Evolutionary conservation across 2,113 vertebrate species (phyloP), one percentile per base, ranked within the genome.

Genomic region (Leucopsar rothschildi): DNA sequence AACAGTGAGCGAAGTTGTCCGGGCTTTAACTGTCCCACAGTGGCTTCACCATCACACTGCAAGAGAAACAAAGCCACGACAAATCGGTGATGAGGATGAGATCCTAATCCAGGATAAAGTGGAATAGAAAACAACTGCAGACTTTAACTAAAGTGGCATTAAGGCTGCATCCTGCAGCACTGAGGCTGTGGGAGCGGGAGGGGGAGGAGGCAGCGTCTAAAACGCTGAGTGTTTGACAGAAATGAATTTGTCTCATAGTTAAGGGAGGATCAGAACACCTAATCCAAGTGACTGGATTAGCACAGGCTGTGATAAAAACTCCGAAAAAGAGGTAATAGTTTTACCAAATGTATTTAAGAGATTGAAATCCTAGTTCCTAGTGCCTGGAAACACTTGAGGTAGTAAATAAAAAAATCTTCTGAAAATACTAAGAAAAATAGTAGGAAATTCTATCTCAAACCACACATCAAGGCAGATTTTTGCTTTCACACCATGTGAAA

Each of bases 221-320:
- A 95, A 86, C 31, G 39, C 68, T 63, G 72, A 19, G 82, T 84
- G 92, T 84, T 86, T 49, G 91, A 66, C 91, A 96, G 86, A 93
- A 97, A 95, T 95, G 2, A 94, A 75, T 91, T 92, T 78, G 53
- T 57, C 83, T 86, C 17, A 45, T 7, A 71, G 72, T 87, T 72
- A 68, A 64, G 44, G n/a, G 72, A 91, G 72, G 65, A 84, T 91
- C 72, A 93, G 72, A 86, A 71, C 44, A 82, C 40, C 86, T 92
- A 93, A 96, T 90, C 82, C 88, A 92, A 70, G 76, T 21, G 71
- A 66, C 42, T 37, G 39, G 88, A 93, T 95, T 91, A 89, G 47
- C 40, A 78, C 8, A 86, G 82, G 63, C 83, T 78, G 64, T 39
- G 40, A 64, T 29, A 86, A 91, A 94, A 83, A 87, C 40, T 63